Percentiles rank a stretch among this genome's conserved stretches.
Evolutionary conservation across 2,888 invertebrate species (phyloP).

Genomic region (Eristalis tenax): DNA sequence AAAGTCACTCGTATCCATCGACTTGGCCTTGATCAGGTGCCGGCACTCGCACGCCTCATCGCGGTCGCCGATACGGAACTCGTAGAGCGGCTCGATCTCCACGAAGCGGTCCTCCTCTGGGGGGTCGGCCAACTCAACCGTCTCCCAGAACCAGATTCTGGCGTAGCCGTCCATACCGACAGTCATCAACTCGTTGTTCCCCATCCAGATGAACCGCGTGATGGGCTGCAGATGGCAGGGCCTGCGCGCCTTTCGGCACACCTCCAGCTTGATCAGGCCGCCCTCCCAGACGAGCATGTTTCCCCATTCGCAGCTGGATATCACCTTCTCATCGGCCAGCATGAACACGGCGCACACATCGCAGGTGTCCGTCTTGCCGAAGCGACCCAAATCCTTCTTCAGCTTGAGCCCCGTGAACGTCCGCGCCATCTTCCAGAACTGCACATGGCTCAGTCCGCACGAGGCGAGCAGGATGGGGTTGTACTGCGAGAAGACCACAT

Average conservation of each 20-base stretch:
- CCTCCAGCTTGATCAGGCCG: conserved; percentile 92
- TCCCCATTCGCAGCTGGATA: conserved; percentile 95
- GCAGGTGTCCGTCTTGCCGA: conserved; percentile 95
- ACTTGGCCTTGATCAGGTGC: conserved; percentile 77
- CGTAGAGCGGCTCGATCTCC: conserved; percentile 93
- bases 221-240: conserved; percentile 90
- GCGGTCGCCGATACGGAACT: conserved; percentile 84
- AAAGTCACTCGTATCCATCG: conserved; percentile 81
- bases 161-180: conserved; percentile 89
- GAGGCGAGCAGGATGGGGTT: conserved; percentile 90
- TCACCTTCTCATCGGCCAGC: conserved; percentile 93
- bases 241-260: conserved; percentile 87
- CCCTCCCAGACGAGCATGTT: conserved; percentile 96
- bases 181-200: conserved; percentile 79
- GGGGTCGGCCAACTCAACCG: conserved; percentile 93
- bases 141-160: conserved; percentile 94
- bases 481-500: conserved; percentile 90
- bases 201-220: conserved; percentile 78
- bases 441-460: conserved; percentile 89
- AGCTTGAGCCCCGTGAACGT: conserved; percentile 96
- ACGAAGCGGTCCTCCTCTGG: conserved; percentile 90
- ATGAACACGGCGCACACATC: conserved; percentile 92
- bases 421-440: conserved; percentile 95
- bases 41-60: conserved; percentile 76
- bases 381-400: conserved; percentile 93